Evolutionary conservation across 2,797 vertebrate genomes (phyloP), one percentile per base, ranked within the genome.

Genomic region (Spea hammondii): DNA sequence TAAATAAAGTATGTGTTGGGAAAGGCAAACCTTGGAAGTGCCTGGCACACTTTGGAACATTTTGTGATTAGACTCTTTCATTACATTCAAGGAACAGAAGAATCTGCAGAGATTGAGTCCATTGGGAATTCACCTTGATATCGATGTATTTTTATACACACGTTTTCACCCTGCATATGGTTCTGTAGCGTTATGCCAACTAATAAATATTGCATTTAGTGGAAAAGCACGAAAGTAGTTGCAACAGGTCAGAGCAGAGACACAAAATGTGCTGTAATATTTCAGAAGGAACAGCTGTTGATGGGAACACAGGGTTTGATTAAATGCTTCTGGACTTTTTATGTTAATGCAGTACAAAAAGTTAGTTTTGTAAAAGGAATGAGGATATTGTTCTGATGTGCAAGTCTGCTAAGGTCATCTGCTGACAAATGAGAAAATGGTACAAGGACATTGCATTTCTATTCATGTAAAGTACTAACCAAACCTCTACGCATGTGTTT

Each of bases 231-330:
- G 51, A 47, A 71, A 57, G 44, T 8, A 51, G 8, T 49, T 13
- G 5, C 50, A 73, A 73, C 64, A 68, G 70, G 70, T 79, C 64
- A 79, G 60, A 71, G 50, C 53, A 73, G 47, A 79, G 64, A 79
- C 47, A 73, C 53, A 50, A 60, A 13, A 10, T 67, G 77, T 73
- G 60, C 70, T 73, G 64, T 67, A 57, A 59, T 60, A 59, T 65
- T 44, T 69, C 55, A 76, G 46, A 66, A 44, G 4, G 32, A 32
- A 32, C 12, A 6, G 32, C 14, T 49, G 48, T 55, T 76, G 60
- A 67, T 79, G 66, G 68, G 77, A 73, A 73, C 77, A 73, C 62
- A 55, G 11, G 11, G 50, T 53, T 44, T 72, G 70, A 66, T 66
- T 64, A 66, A 72, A 66, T 60, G 62, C 13, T 65, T 11, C 10